A percentile compares a stretch with the other conserved stretches of the same genome.
These are phyloP conservation scores for Mactromeris polynyma DNA, from an alignment of 2,888 invertebrate genomes.

Conservation along the genomic window DNA sequence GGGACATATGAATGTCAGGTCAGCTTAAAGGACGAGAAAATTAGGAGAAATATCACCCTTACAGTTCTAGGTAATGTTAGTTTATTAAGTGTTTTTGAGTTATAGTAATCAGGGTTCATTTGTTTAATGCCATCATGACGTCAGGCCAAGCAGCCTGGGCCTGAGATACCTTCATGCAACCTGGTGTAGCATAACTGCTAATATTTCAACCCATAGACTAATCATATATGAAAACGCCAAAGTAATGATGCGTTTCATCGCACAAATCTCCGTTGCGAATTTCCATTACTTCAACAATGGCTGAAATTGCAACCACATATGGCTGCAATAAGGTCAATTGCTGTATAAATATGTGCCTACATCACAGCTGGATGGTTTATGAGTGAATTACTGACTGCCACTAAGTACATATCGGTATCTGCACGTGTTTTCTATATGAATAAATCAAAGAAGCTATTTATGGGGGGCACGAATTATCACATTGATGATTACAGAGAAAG, in stretches of 20 bases:
- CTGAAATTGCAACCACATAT: background rate
- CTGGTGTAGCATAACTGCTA: too few species aligned
- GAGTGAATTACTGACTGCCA: background rate
- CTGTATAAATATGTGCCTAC: background rate
- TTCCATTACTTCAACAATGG: background rate
- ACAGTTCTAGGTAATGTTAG: conserved; percentile 70
- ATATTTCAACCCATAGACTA: too few species aligned
- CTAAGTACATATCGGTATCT: background rate
- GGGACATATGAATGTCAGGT: conserved; percentile 79
- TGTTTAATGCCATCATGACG: too few species aligned
- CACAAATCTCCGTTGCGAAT: too few species aligned
- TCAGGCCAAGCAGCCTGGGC: too few species aligned
- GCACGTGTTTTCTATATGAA: background rate
- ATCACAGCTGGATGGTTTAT: background rate
- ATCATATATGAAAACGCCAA: too few species aligned
- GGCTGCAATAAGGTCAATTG: background rate
- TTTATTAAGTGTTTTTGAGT: too few species aligned
- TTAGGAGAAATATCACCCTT: conserved; percentile 69
- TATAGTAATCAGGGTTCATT: too few species aligned
- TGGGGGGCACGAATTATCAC: background rate
- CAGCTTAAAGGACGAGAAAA: conserved; percentile 68
- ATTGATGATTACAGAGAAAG: too few species aligned
- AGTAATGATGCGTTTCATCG: too few species aligned
- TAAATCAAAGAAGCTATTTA: background rate
- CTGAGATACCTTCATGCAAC: too few species aligned